Conservation (phyloP, 2,888 invertebrate genomes). For the Nomada goodeniana region DNA sequence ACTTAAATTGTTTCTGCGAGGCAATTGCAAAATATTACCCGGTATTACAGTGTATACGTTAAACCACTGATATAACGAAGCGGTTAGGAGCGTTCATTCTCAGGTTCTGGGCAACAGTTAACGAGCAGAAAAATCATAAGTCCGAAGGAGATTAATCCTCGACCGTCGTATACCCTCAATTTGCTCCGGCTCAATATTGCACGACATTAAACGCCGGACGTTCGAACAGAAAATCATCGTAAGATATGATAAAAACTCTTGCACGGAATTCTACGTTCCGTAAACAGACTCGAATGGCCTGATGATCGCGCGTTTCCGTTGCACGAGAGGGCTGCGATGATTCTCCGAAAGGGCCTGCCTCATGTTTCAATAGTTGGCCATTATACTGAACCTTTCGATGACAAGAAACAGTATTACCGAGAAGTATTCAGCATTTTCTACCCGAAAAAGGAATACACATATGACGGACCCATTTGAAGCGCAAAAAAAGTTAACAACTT, state of each 20-base stretch:
- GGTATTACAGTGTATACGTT: too few species aligned
- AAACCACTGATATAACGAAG: background rate
- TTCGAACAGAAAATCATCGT: conserved; percentile 22
- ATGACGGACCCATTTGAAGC: too few species aligned
- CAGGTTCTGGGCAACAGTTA: background rate
- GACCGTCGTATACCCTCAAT: background rate
- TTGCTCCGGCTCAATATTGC: conserved; percentile 18
- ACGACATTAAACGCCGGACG: conserved; percentile 19
- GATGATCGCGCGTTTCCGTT: conserved; percentile 43
- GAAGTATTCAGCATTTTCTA: too few species aligned
- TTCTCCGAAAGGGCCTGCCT: background rate
- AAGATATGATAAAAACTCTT: conserved; percentile 10
- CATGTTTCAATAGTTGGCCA: conserved; percentile 20
- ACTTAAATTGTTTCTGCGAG: too few species aligned
- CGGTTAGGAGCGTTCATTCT: conserved; percentile 5
- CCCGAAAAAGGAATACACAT: too few species aligned
- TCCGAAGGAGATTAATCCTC: conserved; percentile 14
- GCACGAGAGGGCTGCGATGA: conserved; percentile 10
- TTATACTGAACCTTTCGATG: background rate
- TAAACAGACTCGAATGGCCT: conserved; percentile 19
- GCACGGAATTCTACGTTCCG: conserved; percentile 16
- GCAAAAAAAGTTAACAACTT: too few species aligned
- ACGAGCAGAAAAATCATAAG: conserved; percentile 26
- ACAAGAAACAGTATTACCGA: background rate
- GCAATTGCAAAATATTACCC: background rate